Conservation (phyloP, 2,113 vertebrate species). For the Limnothrissa miodon region DNA sequence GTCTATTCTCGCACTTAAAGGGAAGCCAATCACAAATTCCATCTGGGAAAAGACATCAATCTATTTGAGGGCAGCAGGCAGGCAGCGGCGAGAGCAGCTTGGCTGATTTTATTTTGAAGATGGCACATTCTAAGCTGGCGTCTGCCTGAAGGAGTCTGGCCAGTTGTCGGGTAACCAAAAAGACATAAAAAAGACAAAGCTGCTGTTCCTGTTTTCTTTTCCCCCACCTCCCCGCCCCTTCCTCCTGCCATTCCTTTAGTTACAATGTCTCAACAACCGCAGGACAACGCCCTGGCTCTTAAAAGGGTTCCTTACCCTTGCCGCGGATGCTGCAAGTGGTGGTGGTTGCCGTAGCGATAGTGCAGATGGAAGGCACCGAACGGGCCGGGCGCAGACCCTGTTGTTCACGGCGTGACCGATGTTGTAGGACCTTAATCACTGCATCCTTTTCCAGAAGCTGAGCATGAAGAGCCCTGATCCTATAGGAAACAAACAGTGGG, state of each 20-base stretch:
- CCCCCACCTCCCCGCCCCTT: not conserved
- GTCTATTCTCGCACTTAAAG: constrained; percentile 62
- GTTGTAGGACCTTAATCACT: constrained; percentile 92
- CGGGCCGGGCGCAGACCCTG: constrained; percentile 81
- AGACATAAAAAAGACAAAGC: constrained; percentile 26
- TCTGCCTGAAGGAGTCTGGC: constrained; percentile 39
- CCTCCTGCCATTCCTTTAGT: not conserved
- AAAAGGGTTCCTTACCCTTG: constrained; percentile 61
- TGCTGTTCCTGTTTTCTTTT: constrained; percentile 38
- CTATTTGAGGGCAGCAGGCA: constrained; percentile 55
- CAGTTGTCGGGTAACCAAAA: constrained; percentile 59
- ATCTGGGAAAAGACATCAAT: constrained; percentile 51
- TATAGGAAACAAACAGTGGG: constrained; percentile 39
- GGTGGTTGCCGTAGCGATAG: constrained; percentile 43
- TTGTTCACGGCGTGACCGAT: constrained; percentile 84
- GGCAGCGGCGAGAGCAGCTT: constrained; percentile 34
- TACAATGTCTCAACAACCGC: not conserved
- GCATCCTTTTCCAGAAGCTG: constrained; percentile 96
- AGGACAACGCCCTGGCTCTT: not conserved
- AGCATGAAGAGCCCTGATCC: constrained; percentile 87
- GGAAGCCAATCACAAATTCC: constrained; percentile 62
- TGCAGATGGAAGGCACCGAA: constrained; percentile 85
- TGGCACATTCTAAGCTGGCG: constrained; percentile 60
- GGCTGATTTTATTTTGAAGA: constrained; percentile 55
- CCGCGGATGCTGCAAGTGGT: constrained; percentile 25